Evolutionary conservation across 1,140 invertebrate genomes (phyloP).

Genomic region (Trachelipus rathkii): DNA sequence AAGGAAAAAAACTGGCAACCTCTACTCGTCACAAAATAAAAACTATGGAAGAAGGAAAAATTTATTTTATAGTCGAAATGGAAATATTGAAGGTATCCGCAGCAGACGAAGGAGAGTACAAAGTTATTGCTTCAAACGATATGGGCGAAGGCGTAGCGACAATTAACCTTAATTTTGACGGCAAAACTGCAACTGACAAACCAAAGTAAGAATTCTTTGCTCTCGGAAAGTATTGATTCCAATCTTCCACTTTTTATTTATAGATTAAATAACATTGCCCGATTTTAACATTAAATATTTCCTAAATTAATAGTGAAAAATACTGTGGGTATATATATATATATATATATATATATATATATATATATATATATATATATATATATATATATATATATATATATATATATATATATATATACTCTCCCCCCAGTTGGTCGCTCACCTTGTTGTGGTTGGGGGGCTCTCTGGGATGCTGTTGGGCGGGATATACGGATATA

Average conservation of each 20-base stretch:
- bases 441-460: no score
- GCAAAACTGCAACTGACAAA: conserved; percentile 62
- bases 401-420: neutral
- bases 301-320: neutral
- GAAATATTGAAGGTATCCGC: conserved; percentile 78
- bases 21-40: conserved; percentile 71
- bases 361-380: neutral
- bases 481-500: no score
- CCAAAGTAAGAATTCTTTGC: conserved; percentile 46
- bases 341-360: neutral
- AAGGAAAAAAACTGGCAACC: conserved; percentile 79
- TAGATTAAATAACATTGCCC: no score
- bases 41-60: conserved; percentile 74
- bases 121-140: conserved; percentile 84
- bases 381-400: conserved; percentile 26
- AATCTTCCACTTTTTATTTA: no score
- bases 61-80: conserved; percentile 80
- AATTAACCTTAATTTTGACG: conserved; percentile 93
- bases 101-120: conserved; percentile 86
- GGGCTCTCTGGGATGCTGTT: no score
- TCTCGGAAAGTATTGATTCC: no score
- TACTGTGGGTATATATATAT: neutral
- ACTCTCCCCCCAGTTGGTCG: no score
- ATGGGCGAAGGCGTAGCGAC: conserved; percentile 86
- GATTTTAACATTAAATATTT: no score